Conservation (phyloP, 2,888 invertebrate species). For the Malachius bipustulatus region DNA sequence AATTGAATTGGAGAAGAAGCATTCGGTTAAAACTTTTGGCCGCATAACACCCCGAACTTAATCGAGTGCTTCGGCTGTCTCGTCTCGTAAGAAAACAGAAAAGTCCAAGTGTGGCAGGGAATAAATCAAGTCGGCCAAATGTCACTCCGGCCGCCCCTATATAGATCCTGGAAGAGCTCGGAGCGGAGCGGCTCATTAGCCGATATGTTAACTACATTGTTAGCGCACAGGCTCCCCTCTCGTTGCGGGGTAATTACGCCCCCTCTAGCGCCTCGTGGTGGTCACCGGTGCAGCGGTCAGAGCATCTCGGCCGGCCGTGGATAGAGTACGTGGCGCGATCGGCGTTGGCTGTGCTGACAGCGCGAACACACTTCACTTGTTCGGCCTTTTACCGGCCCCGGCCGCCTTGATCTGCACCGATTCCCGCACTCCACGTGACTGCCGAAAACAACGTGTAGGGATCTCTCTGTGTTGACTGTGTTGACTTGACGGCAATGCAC, state of each 20-base stretch:
- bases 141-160: slow-evolving; percentile 17
- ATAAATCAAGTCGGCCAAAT: slow-evolving; percentile 6
- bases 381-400: slow-evolving; percentile 17
- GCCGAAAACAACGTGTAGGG: slow-evolving; percentile 16
- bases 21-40: no score
- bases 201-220: slow-evolving; percentile 35
- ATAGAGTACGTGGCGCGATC: slow-evolving; percentile 29
- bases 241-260: slow-evolving; percentile 31
- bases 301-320: slow-evolving; percentile 37
- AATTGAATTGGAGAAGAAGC: no score
- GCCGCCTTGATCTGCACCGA: slow-evolving; percentile 21
- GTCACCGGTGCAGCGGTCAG: slow-evolving; percentile 38
- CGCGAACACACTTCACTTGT: slow-evolving; percentile 21
- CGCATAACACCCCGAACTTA: no score
- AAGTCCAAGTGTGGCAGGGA: slow-evolving; percentile 1
- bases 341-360: slow-evolving; percentile 16
- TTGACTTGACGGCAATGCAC: no score
- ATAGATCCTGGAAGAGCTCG: slow-evolving; percentile 17
- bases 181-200: slow-evolving; percentile 26
- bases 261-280: slow-evolving; percentile 35
- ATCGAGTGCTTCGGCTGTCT: no score
- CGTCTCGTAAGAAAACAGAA: no score
- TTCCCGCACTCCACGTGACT: slow-evolving; percentile 22
- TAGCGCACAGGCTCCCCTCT: slow-evolving; percentile 32
- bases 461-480: no score